Base-by-base conservation (phyloP, 2,888 invertebrate genomes). In the Agapetus fuscipes region DNA sequence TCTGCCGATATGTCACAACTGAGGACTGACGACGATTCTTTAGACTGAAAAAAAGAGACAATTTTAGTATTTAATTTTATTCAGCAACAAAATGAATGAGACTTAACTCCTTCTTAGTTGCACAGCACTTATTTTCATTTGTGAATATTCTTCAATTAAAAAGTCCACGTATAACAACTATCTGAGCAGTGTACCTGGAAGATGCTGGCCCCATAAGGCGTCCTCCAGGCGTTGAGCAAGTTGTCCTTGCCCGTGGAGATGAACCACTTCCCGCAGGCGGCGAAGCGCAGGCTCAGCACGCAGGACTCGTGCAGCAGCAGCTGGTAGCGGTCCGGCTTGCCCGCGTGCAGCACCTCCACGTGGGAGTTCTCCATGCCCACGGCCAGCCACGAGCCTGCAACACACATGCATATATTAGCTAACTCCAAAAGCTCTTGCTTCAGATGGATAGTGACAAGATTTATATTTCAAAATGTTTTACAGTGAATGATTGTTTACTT, bases 161-260 rank as follows among this genome's bases (percentile, higher is more conserved):
- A n/a, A n/a, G n/a, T n/a, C n/a, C n/a, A n/a, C n/a, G n/a, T n/a
- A n/a, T n/a, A n/a, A n/a, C n/a, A n/a, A n/a, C n/a, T n/a, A n/a
- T n/a, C n/a, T n/a, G n/a, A n/a, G n/a, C n/a, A n/a, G 20, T 20
- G 9, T 6, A 93, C 94, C 84, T 95, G 94, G 77, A 97, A 95
- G 74, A 97, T 91, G 56, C 90, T 91, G 51, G 95, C 94, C 49
- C 96, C 96, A 59, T 96, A 95, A 1, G 97, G 97, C 55, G 96
- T 94, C 56, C 95, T 77, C 95, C 96, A 97, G 26, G 93, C 93
- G 64, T 97, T 95, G 38, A 97, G 75, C 58, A 94, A 72, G 67
- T 96, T 96, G 64, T 98, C 97, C 70, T 96, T 96, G 50, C 95
- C 95, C n/a, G 95, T 96, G 49, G 90, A 93, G 50, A 95, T 91